Percentiles rank a stretch among this genome's conserved stretches.
These are phyloP conservation scores for Circaetus cinerascens DNA, from an alignment of 2,113 vertebrate species.

Conservation along the genomic window DNA sequence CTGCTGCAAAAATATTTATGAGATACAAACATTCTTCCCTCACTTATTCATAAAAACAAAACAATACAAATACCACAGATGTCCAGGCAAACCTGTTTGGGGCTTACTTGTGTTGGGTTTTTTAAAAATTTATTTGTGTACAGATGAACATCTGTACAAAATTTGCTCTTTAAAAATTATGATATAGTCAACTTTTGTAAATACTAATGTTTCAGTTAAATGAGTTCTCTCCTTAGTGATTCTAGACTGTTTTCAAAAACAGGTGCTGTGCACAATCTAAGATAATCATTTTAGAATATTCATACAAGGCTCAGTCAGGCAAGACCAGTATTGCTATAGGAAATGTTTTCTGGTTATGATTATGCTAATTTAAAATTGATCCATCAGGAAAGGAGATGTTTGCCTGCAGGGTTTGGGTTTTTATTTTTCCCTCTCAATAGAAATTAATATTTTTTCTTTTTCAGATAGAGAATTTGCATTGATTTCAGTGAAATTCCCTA, in stretches of 20 bases:
- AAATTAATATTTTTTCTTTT: background rate
- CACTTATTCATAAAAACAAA: constrained; percentile 30
- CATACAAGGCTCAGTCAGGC: background rate
- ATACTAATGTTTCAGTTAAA: background rate
- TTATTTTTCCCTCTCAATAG: background rate
- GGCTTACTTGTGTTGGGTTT: background rate
- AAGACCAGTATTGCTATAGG: background rate
- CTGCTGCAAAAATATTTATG: background rate
- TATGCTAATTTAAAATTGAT: background rate
- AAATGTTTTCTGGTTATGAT: background rate
- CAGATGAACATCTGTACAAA: background rate
- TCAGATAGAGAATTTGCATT: background rate
- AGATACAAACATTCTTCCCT: background rate
- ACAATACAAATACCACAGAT: background rate
- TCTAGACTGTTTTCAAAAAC: background rate
- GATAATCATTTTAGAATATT: background rate
- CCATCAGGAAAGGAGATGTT: background rate
- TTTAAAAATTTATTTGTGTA: background rate
- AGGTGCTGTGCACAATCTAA: background rate
- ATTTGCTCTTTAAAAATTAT: background rate
- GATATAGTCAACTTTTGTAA: background rate
- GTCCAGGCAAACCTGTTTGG: background rate
- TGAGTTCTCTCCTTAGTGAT: background rate
- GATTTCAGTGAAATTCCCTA: background rate
- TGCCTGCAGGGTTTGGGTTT: background rate